phyloP scores from a whole-genome alignment of 2,888 invertebrate species.

The Dyspetes luteomarginatus region DNA sequence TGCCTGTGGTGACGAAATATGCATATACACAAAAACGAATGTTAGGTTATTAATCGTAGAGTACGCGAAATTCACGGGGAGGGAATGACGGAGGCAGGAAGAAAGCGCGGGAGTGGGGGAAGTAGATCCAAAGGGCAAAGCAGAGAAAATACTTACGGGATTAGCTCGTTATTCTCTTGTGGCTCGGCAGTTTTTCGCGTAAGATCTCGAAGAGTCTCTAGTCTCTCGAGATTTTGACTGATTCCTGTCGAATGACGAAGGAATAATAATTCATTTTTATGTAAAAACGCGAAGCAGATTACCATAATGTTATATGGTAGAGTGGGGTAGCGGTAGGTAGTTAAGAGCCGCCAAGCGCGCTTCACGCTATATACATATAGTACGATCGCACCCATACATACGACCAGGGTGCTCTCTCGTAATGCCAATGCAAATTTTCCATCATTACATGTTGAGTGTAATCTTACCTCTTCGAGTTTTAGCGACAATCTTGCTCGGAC shows the following conservation, averaged over 20 bases:
- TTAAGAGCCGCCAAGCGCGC: no score
- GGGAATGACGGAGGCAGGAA: neutral
- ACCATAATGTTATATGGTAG: no score
- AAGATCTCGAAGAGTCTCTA: slow-evolving; percentile 90
- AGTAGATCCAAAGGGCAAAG: neutral
- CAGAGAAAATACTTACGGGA: slow-evolving; percentile 85
- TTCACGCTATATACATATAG: no score
- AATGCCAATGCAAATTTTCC: neutral
- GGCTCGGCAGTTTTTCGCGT: slow-evolving; percentile 88
- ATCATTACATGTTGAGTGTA: neutral
- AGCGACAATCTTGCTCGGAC: slow-evolving; percentile 94
- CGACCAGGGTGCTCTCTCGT: neutral
- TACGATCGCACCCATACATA: no score
- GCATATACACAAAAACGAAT: neutral
- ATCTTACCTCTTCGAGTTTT: slow-evolving; percentile 91
- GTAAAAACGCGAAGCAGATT: no score
- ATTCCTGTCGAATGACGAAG: slow-evolving; percentile 85
- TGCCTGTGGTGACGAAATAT: slow-evolving; percentile 78
- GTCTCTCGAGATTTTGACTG: slow-evolving; percentile 91
- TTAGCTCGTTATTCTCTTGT: slow-evolving; percentile 86
- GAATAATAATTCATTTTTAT: neutral
- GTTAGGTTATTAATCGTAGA: slow-evolving; percentile 1
- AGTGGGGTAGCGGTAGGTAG: no score
- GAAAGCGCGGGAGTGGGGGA: neutral
- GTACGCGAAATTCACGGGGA: neutral